These are phyloP conservation scores for Agelaius phoeniceus DNA, from an alignment of 2,113 vertebrate species.

Conservation along the genomic window DNA sequence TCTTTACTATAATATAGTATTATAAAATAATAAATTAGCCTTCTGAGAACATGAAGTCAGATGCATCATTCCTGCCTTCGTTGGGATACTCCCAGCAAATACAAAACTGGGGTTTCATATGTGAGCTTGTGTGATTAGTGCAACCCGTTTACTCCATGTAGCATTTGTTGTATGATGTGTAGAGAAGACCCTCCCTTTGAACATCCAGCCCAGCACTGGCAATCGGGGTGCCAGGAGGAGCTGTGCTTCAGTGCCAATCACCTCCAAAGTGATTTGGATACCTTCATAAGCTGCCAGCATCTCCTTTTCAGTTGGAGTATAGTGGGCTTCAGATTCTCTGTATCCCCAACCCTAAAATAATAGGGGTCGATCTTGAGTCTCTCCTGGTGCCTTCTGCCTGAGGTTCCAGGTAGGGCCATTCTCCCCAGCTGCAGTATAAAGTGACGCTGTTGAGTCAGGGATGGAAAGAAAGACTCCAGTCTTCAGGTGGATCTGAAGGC, in stretches of 20 bases:
- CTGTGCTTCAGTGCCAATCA: background rate
- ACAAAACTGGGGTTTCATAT: background rate
- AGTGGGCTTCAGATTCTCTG: background rate
- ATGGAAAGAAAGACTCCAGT: no score
- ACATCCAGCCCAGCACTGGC: background rate
- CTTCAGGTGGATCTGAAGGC: no score
- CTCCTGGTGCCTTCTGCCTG: background rate
- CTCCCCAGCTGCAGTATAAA: background rate
- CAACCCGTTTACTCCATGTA: background rate
- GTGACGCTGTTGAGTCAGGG: no score
- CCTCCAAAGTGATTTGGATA: background rate
- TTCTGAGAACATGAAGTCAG: no score
- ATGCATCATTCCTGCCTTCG: no score
- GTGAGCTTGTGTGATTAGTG: background rate
- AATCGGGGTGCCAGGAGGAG: background rate
- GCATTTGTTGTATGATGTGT: background rate
- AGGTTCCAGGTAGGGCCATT: background rate
- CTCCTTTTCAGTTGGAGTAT: background rate
- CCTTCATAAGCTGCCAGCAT: background rate
- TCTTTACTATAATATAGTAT: no score
- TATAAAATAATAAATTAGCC: no score
- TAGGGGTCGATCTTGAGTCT: background rate
- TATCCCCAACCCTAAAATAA: background rate
- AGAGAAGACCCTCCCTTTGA: background rate
- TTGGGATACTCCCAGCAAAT: no score